Evolutionary conservation across 2,888 invertebrate species (phyloP).

Genomic region (Dryocosmus kuriphilus): DNA sequence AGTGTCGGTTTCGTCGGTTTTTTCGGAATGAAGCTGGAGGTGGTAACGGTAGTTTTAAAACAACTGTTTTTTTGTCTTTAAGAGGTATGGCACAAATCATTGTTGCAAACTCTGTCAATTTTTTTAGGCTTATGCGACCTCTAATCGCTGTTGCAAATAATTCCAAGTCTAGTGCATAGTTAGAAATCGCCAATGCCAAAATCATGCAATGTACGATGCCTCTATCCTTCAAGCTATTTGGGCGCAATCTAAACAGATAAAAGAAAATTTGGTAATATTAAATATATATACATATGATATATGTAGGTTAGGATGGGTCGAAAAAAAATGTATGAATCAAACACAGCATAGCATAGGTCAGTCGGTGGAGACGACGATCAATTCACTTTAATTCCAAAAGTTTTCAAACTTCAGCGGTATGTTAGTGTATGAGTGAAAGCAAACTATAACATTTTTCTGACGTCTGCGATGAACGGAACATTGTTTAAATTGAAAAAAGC

Average conservation of each 20-base stretch:
- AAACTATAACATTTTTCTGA: too few species aligned
- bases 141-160: conserved; percentile 63
- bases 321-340: too few species aligned
- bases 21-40: conserved; percentile 45
- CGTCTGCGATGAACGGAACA: too few species aligned
- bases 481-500: too few species aligned
- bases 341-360: too few species aligned
- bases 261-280: not conserved
- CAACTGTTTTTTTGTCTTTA: conserved; percentile 66
- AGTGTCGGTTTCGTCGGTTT: conserved; percentile 57
- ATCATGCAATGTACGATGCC: conserved; percentile 71
- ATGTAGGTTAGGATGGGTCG: too few species aligned
- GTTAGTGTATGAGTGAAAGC: too few species aligned
- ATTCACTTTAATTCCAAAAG: too few species aligned
- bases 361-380: too few species aligned
- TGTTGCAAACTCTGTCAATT: conserved; percentile 66
- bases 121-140: conserved; percentile 65
- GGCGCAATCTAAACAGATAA: conserved; percentile 65
- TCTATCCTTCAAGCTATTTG: conserved; percentile 69
- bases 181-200: conserved; percentile 64
- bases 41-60: conserved; percentile 71
- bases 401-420: too few species aligned
- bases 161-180: conserved; percentile 69
- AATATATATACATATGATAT: not conserved
- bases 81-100: conserved; percentile 64